phyloP scores from a whole-genome alignment of 2,888 invertebrate species.

The Lithodes maja region DNA sequence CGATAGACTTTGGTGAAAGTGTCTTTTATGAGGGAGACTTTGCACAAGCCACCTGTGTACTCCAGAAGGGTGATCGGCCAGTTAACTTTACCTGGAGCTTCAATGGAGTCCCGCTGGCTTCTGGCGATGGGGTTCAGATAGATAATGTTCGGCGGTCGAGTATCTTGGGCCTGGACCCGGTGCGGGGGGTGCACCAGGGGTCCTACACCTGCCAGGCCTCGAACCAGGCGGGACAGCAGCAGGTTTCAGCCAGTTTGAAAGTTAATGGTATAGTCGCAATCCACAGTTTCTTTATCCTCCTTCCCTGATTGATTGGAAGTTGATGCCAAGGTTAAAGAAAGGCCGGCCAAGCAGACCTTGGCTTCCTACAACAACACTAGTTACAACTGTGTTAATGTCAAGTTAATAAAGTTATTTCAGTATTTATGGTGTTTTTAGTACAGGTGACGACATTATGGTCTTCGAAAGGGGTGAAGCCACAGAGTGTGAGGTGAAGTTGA shows the following conservation, averaged over 20 bases:
- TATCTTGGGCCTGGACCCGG: slow-evolving; percentile 82
- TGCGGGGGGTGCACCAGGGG: slow-evolving; percentile 78
- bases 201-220: slow-evolving; percentile 76
- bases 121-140: slow-evolving; percentile 60
- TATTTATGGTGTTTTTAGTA: too few relatives aligned
- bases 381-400: too few relatives aligned
- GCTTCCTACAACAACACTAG: too few relatives aligned
- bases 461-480: too few relatives aligned
- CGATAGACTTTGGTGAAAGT: slow-evolving; percentile 74
- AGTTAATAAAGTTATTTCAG: too few relatives aligned
- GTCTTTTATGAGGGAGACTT: slow-evolving; percentile 73
- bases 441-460: too few relatives aligned
- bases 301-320: too few relatives aligned
- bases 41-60: slow-evolving; percentile 73
- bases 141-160: slow-evolving; percentile 77
- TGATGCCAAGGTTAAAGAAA: too few relatives aligned
- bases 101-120: slow-evolving; percentile 60
- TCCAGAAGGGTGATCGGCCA: slow-evolving; percentile 74
- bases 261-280: slow-evolving; percentile 61
- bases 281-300: too few relatives aligned
- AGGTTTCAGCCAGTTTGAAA: slow-evolving; percentile 58
- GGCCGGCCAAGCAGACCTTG: too few relatives aligned
- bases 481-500: too few relatives aligned
- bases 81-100: slow-evolving; percentile 73
- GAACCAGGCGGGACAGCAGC: slow-evolving; percentile 72